A percentile compares a stretch with the other conserved stretches of the same genome.
These are phyloP conservation scores for Stigmatopora argus DNA, from an alignment of 2,113 vertebrate species.

Conservation along the genomic window DNA sequence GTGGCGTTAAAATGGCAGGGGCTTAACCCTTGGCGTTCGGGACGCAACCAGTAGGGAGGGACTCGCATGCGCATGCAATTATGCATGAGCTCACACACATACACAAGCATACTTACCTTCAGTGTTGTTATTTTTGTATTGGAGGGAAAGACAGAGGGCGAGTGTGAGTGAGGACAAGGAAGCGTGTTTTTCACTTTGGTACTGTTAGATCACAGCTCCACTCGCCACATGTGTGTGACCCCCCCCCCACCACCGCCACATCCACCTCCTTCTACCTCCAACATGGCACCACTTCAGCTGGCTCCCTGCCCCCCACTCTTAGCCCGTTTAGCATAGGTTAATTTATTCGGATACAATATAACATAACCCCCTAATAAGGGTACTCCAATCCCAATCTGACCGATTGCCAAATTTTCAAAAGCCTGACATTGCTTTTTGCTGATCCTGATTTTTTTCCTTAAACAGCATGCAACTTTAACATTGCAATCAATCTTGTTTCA, in stretches of 20 bases:
- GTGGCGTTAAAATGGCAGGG: constrained; percentile 89
- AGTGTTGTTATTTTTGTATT: constrained; percentile 10
- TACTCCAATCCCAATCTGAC: too few relatives aligned
- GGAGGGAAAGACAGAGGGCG: constrained; percentile 24
- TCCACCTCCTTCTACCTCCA: constrained; percentile 44
- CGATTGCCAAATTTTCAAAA: too few relatives aligned
- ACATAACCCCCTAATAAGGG: not conserved
- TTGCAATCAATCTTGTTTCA: too few relatives aligned
- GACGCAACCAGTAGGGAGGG: constrained; percentile 60
- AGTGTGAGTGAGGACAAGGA: constrained; percentile 52
- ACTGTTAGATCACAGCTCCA: constrained; percentile 62
- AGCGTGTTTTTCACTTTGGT: constrained; percentile 62
- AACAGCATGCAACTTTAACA: too few relatives aligned
- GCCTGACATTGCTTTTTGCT: too few relatives aligned
- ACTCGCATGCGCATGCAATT: constrained; percentile 18
- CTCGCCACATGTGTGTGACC: constrained; percentile 40
- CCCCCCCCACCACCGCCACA: constrained; percentile 19
- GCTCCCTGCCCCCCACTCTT: constrained; percentile 54
- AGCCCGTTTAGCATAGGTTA: constrained; percentile 44
- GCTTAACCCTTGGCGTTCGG: constrained; percentile 80
- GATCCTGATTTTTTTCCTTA: too few relatives aligned
- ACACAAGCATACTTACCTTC: constrained; percentile 40
- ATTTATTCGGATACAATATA: constrained; percentile 21
- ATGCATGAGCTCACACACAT: constrained; percentile 26
- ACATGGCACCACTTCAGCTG: constrained; percentile 55